phyloP scores from a whole-genome alignment of 2,113 vertebrate genomes.

The Irena cyanogastra region DNA sequence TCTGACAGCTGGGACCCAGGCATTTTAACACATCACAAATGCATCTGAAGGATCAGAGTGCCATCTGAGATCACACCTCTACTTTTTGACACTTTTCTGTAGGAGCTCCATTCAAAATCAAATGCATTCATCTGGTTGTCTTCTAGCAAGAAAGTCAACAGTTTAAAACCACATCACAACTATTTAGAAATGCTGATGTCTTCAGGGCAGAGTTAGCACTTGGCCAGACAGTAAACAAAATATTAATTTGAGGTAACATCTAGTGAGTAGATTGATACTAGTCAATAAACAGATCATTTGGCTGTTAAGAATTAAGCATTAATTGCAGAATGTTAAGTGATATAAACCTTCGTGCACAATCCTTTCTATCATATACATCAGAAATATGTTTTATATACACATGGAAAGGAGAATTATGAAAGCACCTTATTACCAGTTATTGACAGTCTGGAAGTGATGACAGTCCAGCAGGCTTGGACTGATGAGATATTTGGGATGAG shows the following conservation, averaged over 20 bases:
- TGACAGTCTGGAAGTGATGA: conserved; percentile 28
- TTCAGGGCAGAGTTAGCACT: background rate
- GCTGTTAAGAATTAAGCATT: background rate
- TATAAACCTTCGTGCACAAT: background rate
- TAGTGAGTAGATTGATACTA: background rate
- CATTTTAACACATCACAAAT: background rate
- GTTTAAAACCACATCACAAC: background rate
- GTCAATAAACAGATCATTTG: background rate
- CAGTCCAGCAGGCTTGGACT: background rate
- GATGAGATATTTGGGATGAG: background rate
- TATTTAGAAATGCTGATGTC: background rate
- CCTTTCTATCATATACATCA: background rate
- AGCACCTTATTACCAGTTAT: conserved; percentile 16
- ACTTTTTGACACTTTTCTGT: background rate
- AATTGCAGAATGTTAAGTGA: background rate
- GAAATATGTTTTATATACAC: background rate
- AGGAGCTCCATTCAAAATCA: background rate
- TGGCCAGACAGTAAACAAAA: background rate
- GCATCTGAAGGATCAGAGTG: background rate
- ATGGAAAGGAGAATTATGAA: background rate
- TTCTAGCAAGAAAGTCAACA: background rate
- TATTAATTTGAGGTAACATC: background rate
- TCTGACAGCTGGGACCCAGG: background rate
- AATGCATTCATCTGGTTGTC: background rate
- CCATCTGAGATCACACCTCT: background rate